Conservation (phyloP, 2,888 invertebrate genomes). For the Lypha dubia region DNA sequence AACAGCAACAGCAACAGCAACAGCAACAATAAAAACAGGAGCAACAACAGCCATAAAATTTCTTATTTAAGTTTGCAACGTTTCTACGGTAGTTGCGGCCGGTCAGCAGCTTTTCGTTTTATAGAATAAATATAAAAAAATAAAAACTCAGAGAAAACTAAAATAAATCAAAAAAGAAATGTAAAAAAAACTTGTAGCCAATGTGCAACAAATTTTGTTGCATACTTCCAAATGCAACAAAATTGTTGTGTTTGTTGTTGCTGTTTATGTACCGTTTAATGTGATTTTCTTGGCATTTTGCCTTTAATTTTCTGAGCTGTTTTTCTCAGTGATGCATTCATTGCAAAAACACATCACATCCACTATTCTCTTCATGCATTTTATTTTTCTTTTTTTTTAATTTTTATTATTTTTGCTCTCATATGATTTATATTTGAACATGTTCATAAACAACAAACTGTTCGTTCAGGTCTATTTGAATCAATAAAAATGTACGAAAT, state of each 20-base stretch:
- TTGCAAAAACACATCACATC: constrained; percentile 50
- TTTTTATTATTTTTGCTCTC: neutral
- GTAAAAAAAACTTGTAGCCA: neutral
- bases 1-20: too few species aligned
- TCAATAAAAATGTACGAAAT: constrained; percentile 58
- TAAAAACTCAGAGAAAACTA: neutral
- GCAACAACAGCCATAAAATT: neutral
- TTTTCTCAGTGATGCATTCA: constrained; percentile 65
- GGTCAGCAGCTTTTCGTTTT: constrained; percentile 24
- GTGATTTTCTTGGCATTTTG: constrained; percentile 68
- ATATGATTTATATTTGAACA: constrained; percentile 65
- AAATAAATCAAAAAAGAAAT: too few species aligned
- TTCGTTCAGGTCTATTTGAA: constrained; percentile 70
- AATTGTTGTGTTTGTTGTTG: constrained; percentile 40
- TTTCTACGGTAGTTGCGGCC: constrained; percentile 17
- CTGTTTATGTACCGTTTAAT: constrained; percentile 66
- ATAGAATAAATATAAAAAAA: constrained; percentile 19
- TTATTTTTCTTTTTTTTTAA: neutral
- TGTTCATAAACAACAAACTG: constrained; percentile 50
- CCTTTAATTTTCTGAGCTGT: constrained; percentile 49
- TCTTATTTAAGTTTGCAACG: constrained; percentile 9
- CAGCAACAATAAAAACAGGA: too few species aligned
- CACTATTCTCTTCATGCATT: constrained; percentile 24
- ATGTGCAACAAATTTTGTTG: constrained; percentile 56
- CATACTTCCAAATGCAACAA: constrained; percentile 66